Evolutionary conservation across 2,113 vertebrate species (phyloP), one percentile per base, ranked within the genome.

Genomic region (Hippocampus abdominalis): DNA sequence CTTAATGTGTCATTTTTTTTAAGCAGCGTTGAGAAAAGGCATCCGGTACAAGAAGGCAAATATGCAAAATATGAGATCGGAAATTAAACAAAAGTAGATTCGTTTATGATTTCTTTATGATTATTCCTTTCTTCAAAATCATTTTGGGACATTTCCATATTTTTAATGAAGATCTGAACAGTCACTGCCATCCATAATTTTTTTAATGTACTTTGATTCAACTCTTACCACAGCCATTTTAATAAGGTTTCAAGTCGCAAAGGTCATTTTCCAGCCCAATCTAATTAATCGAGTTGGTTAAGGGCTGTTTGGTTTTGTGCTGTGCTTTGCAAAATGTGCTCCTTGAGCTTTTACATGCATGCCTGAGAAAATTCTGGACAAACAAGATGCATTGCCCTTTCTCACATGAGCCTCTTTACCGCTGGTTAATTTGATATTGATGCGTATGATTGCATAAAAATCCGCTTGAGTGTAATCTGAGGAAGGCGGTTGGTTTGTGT

Each of bases 271-370:
- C 84, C 69, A 78, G 79, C 71, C 57, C 77, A 20, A 72, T 42
- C 72, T 82, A 79, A 89, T 87, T 87, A 85, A 90, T 91, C 78
- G 72, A 84, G 88, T 88, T 77, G 83, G 76, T 82, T 29, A 72
- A 73, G 69, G 78, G 74, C 68, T 62, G 72, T 63, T 71, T 72
- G 44, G n/a, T 9, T 64, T 71, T 81, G 65, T 74, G 71, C 75
- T 81, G 68, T 8, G 66, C 64, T 3, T 25, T 79, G 83, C 73
- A 82, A 78, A 76, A 79, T 72, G 72, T 78, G 75, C 71, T 78
- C 73, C 63, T 78, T 72, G 72, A 86, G 81, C 81, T 64, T 64
- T 46, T 13, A 64, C 40, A 11, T 25, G 23, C 63, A 64, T 46
- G 40, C 40, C 64, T 61, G 32, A 81, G 65, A 77, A 72, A 76